Conservation (phyloP, 2,797 vertebrate species). For the Lepus townsendii region DNA sequence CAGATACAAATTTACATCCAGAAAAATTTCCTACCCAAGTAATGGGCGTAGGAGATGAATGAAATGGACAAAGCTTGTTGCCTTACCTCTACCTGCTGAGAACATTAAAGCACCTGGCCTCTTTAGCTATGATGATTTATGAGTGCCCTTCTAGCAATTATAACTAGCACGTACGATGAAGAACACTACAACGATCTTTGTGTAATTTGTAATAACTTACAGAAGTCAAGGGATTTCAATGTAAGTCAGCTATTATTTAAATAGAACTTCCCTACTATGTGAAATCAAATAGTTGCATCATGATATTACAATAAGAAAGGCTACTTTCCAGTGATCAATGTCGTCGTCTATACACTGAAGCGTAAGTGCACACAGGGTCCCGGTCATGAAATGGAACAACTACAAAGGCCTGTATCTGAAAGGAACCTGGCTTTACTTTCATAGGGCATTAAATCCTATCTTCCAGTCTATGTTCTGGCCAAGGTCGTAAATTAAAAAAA, state of each 20-base stretch:
- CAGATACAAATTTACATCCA: constrained; percentile 54
- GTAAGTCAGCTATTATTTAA: neutral
- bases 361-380: neutral
- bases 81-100: neutral
- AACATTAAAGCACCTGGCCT: neutral
- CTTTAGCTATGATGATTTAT: neutral
- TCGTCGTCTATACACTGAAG: neutral
- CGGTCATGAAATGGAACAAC: neutral
- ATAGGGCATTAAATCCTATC: constrained; percentile 12
- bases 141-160: neutral
- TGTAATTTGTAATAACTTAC: constrained; percentile 23
- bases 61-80: constrained; percentile 29
- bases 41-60: constrained; percentile 24
- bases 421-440: constrained; percentile 2
- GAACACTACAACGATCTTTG: neutral
- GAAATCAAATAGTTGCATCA: constrained; percentile 3
- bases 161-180: constrained; percentile 21
- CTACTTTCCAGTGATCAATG: neutral
- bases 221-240: constrained; percentile 51
- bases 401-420: constrained; percentile 55
- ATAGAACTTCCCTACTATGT: neutral
- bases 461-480: constrained; percentile 19
- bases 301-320: constrained; percentile 29
- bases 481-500: constrained; percentile 38
- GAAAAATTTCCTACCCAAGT: constrained; percentile 43